A percentile compares a stretch with the other conserved stretches of the same genome.
phyloP scores from a whole-genome alignment of 2,797 vertebrate species.

The Crocodylus rhombifer region DNA sequence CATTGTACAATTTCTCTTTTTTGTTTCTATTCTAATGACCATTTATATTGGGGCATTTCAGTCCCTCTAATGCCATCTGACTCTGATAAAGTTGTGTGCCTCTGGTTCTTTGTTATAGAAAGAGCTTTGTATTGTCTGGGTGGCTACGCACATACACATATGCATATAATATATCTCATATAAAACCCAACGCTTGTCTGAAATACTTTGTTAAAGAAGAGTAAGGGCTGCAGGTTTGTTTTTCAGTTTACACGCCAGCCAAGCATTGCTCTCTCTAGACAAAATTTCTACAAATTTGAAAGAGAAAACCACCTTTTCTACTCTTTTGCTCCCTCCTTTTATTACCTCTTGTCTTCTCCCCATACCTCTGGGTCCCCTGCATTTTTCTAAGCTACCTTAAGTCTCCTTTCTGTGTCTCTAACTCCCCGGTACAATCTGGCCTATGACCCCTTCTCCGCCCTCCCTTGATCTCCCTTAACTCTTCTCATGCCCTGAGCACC shows the following conservation, averaged over 20 bases:
- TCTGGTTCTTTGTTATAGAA: slow-evolving; percentile 35
- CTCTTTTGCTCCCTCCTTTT: not conserved
- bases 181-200: not conserved
- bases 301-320: not conserved
- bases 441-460: not conserved
- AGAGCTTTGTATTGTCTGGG: not conserved
- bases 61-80: slow-evolving; percentile 49
- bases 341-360: not conserved
- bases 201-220: not conserved
- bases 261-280: not conserved
- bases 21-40: slow-evolving; percentile 71
- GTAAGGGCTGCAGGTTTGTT: not conserved
- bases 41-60: slow-evolving; percentile 57
- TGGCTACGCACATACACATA: fast-evolving
- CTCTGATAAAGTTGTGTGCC: not conserved
- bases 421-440: not conserved
- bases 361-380: not conserved
- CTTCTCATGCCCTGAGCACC: not conserved
- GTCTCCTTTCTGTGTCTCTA: not conserved
- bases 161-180: not conserved
- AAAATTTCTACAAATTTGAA: not conserved
- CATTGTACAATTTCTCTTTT: slow-evolving; percentile 72
- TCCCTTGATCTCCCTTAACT: not conserved
- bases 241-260: not conserved
- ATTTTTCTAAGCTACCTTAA: not conserved